Conservation (phyloP, 2,888 invertebrate species). For the Allacma fusca region DNA sequence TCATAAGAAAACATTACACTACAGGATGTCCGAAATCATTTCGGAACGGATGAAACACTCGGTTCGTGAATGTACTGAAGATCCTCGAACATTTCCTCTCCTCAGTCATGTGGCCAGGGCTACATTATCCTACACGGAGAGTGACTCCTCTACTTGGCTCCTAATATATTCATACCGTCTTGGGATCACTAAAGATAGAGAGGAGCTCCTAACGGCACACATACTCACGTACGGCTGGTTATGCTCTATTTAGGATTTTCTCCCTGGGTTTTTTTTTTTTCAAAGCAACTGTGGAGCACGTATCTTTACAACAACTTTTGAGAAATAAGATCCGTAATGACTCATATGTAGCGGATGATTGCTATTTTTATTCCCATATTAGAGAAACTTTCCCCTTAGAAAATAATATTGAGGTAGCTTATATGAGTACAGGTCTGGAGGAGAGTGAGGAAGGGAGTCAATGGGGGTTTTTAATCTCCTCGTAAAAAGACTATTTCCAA, state of each 20-base stretch:
- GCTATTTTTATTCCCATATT: not conserved
- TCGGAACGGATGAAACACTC: conserved; percentile 49
- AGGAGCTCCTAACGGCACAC: not conserved
- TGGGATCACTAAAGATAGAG: not conserved
- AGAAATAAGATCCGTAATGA: too few species aligned
- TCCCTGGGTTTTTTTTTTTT: not conserved
- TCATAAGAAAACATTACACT: conserved; percentile 46
- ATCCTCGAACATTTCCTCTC: conserved; percentile 46
- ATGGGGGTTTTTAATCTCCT: not conserved
- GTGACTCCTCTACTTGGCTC: too few species aligned
- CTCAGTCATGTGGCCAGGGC: too few species aligned
- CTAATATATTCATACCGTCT: too few species aligned
- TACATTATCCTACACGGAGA: too few species aligned
- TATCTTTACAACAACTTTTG: too few species aligned
- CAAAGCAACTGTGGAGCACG: not conserved
- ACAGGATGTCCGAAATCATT: conserved; percentile 47
- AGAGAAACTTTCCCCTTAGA: not conserved
- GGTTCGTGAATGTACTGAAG: conserved; percentile 40
- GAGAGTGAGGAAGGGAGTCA: not conserved
- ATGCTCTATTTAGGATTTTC: not conserved
- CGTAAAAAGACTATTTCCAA: not conserved
- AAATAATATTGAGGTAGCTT: not conserved
- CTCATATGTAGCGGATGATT: not conserved
- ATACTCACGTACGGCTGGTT: not conserved
- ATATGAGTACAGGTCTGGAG: not conserved